These are phyloP conservation scores for Eupithecia abbreviata DNA, from an alignment of 2,888 invertebrate species.

Conservation along the genomic window DNA sequence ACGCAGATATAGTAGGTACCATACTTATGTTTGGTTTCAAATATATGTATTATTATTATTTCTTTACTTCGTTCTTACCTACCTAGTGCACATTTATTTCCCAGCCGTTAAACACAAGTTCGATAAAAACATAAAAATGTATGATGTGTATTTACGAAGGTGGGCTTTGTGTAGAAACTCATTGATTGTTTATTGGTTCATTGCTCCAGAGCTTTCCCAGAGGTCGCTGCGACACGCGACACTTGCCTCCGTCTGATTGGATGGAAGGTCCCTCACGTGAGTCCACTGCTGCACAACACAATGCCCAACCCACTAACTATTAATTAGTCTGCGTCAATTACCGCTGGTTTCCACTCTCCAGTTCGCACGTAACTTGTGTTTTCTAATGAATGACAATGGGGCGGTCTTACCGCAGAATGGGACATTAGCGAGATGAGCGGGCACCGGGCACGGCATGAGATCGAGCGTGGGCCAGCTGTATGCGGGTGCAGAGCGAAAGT, in stretches of 20 bases:
- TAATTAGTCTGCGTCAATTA: conserved; percentile 13
- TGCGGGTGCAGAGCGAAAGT: too few relatives aligned
- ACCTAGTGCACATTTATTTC: background rate
- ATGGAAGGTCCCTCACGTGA: too few relatives aligned
- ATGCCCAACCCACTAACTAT: background rate
- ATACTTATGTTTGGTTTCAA: too few relatives aligned
- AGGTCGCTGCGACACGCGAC: background rate
- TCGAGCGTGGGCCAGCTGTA: background rate
- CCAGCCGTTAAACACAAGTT: background rate
- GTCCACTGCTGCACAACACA: background rate
- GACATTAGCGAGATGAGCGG: background rate
- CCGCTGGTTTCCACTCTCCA: conserved; percentile 11
- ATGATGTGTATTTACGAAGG: background rate
- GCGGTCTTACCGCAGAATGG: conserved; percentile 29
- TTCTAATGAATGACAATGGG: conserved; percentile 67
- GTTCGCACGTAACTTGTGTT: conserved; percentile 56
- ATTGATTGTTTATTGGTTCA: background rate
- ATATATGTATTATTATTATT: too few relatives aligned
- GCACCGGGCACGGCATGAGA: conserved; percentile 16
- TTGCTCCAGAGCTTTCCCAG: conserved; percentile 4
- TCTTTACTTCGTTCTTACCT: too few relatives aligned
- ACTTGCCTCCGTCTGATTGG: background rate
- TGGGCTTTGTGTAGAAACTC: background rate
- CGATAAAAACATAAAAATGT: background rate
- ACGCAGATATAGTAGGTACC: background rate